Evolutionary conservation across 2,113 vertebrate genomes (phyloP), one percentile per base, ranked within the genome.

Genomic region (Scatophagus argus): DNA sequence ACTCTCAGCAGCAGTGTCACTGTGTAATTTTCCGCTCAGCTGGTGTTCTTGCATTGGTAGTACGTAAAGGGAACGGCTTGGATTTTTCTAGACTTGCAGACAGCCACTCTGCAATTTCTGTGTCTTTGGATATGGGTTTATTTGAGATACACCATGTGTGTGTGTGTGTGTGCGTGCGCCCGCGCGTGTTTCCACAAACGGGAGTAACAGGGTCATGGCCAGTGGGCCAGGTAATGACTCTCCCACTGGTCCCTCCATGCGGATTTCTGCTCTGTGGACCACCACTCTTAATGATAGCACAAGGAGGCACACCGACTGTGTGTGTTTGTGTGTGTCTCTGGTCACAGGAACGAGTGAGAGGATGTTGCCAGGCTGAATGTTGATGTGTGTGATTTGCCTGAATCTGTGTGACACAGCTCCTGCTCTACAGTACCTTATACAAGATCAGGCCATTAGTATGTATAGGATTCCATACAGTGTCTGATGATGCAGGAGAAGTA

Each of bases 161-260:
- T 41, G 58, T 56, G 58, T 62, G 59, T 62, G 60, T 51, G 36
- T 62, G 21, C 54, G 52, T 52, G 44, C 59, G 63, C 69, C 39
- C 58, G 71, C 78, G 64, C 55, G 66, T 91, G 86, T 87, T 68
- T 74, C 54, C 94, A 93, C 94, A 89, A 91, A 76, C 12, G 34
- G 94, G 88, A 92, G 95, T 95, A 96, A 96, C 95, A 93, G 95
- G 96, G 92, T 95, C 95, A 96, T 93, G 96, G 94, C 93, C 96
- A 96, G 87, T 96, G 96, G 93, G 91, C 96, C 96, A 96, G 90
- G 95, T 97, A 97, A 98, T 97, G 95, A 95, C 95, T 95, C 95
- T 94, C 88, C 87, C 82, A 70, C 77, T 31, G 39, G 58, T 78
- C 69, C 31, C 14, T 31, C 91, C 81, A 83, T 87, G 85, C 41